Evolutionary conservation across 2,888 invertebrate species (phyloP).

Genomic region (Eristalis pertinax): DNA sequence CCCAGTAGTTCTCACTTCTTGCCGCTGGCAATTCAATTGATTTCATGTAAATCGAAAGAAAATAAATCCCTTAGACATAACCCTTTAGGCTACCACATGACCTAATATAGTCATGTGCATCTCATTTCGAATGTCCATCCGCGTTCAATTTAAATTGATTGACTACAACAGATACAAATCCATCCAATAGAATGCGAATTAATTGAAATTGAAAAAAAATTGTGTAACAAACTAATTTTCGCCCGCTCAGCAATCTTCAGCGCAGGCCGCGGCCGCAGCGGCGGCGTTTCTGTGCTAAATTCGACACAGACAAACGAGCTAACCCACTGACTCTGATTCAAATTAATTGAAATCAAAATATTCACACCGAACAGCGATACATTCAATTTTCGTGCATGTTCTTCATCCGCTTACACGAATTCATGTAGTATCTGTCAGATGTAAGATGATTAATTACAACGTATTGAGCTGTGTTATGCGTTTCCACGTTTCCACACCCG

Average conservation of each 20-base stretch:
- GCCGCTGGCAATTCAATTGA: not conserved
- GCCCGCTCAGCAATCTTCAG: not conserved
- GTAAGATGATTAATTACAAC: conserved; percentile 41
- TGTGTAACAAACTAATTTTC: conserved; percentile 9
- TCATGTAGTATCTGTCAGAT: conserved; percentile 37
- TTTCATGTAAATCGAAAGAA: not conserved
- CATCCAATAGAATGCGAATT: conserved; percentile 46
- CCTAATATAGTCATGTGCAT: conserved; percentile 17
- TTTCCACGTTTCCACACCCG: not conserved
- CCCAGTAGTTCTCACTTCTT: too few relatives aligned
- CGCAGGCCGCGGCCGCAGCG: not conserved
- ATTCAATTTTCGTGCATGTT: not conserved
- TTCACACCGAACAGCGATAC: not conserved
- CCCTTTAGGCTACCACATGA: not conserved
- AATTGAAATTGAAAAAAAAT: conserved; percentile 40
- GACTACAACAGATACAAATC: conserved; percentile 59
- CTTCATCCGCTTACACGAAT: conserved; percentile 14
- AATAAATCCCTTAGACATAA: not conserved
- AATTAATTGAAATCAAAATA: conserved; percentile 31
- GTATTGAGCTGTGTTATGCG: conserved; percentile 13
- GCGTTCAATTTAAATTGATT: conserved; percentile 62
- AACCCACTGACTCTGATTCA: conserved; percentile 15
- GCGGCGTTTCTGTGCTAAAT: not conserved
- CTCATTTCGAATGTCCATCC: conserved; percentile 29
- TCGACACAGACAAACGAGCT: conserved; percentile 9